Base-by-base conservation (phyloP, 2,888 invertebrate species). In the Athetis lepigone region DNA sequence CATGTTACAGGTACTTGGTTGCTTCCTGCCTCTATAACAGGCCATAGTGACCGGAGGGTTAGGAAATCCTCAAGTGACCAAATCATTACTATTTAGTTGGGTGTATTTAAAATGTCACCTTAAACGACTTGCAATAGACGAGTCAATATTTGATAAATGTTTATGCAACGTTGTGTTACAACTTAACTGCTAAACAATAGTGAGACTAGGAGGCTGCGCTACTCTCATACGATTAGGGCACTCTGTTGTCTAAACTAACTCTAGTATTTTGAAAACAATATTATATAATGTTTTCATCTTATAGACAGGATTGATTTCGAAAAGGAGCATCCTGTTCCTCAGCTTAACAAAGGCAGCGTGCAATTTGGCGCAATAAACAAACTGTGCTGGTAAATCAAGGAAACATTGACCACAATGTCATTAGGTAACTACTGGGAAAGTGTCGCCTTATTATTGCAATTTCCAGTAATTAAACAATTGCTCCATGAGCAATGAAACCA, bases 201-300 rank as follows among this genome's bases (percentile, higher is more conserved):
- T 90, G 90, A 71, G 90, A 90, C 61, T 77, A 73, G 72, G 46
- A 27, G 59, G 23, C 27, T 43, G 37, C 36, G n/a, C 33, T 50
- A 55, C 60, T 85, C 85, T 71, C 85, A 82, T 80, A 81, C 76
- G 82, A 82, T 83, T 86, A 88, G 85, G 84, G 33, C 66, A 72
- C 63, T 70, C 66, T 87, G 84, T 88, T 88, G 87, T 84, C 80
- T 84, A 83, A 84, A 86, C 82, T 78, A 56, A 73, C 70, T 72
- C 61, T 62, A 64, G 60, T 86, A 80, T 87, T 87, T 85, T 86
- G 76, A 87, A 85, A 87, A 87, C 84, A 87, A 75, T 77, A 75
- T 71, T 71, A 72, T 64, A 69, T 71, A 70, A 72, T 74, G 63
- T 63, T 55, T 63, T 42, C 62, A 69, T 77, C 64, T 42, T n/a